Conservation (phyloP, 2,113 vertebrate species). For the Henicopernis longicauda region DNA sequence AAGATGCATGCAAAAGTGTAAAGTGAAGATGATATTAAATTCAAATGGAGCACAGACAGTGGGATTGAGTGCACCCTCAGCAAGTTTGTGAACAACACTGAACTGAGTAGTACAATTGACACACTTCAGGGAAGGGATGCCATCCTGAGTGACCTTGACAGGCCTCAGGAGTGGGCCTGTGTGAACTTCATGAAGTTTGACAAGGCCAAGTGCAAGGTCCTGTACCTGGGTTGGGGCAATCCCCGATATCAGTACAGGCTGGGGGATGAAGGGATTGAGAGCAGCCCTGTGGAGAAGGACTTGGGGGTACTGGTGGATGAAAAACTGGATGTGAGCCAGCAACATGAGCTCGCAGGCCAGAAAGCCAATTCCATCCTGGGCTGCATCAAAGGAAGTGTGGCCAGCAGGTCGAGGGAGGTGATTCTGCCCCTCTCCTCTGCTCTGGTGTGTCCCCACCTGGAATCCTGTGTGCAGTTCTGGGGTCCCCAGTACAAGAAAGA, state of each 20-base stretch:
- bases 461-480: not conserved
- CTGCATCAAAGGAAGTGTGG: fast-evolving
- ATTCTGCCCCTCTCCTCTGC: not conserved
- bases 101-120: fast-evolving
- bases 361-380: fast-evolving
- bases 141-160: not conserved
- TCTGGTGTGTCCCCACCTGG: not conserved
- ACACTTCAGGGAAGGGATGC: not conserved
- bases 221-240: fast-evolving
- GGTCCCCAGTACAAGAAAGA: not conserved
- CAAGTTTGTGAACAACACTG: not conserved
- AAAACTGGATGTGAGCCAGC: not conserved
- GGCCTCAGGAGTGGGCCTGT: not conserved
- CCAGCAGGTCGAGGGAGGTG: fast-evolving
- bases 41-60: not conserved
- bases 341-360: fast-evolving
- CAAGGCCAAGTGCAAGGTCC: not conserved
- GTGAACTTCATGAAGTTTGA: not conserved
- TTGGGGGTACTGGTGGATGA: not conserved
- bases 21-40: not conserved
- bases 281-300: not conserved
- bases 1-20: not conserved
- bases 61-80: not conserved
- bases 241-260: fast-evolving
- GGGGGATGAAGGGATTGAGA: fast-evolving